A percentile compares a stretch with the other conserved stretches of the same genome.
Conservation (phyloP, 2,888 invertebrate species). For the Caenorhabditis auriculariae region DNA sequence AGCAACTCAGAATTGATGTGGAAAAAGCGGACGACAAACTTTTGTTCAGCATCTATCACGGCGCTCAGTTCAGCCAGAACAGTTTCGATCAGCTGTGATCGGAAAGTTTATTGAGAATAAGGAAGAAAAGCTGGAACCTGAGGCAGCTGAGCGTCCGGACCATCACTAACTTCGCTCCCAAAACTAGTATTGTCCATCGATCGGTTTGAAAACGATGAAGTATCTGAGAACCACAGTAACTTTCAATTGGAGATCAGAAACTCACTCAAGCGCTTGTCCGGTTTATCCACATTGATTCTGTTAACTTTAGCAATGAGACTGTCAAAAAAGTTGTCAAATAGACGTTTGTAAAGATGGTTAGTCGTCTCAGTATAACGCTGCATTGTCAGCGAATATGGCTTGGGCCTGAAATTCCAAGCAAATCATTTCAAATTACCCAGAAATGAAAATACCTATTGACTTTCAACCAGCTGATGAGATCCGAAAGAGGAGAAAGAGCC, state of each 20-base stretch:
- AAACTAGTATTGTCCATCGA: conserved; percentile 23
- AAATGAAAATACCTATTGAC: conserved; percentile 11
- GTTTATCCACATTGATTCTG: neutral
- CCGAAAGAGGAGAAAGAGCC: conserved; percentile 74
- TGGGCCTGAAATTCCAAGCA: conserved; percentile 75
- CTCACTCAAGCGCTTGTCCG: conserved; percentile 18
- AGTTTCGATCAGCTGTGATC: conserved; percentile 74
- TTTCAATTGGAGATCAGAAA: neutral
- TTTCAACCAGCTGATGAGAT: conserved; percentile 54
- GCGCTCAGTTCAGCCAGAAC: conserved; percentile 86
- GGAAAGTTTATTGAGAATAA: neutral
- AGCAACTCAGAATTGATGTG: conserved; percentile 73
- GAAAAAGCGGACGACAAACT: conserved; percentile 89
- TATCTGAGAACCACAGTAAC: conserved; percentile 3
- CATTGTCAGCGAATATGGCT: conserved; percentile 28
- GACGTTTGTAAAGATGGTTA: conserved; percentile 44
- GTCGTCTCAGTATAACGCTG: conserved; percentile 55
- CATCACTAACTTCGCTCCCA: conserved; percentile 20
- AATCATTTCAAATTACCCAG: conserved; percentile 63
- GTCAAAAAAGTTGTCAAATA: conserved; percentile 49
- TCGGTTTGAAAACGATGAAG: conserved; percentile 13
- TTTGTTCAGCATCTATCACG: conserved; percentile 88
- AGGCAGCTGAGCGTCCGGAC: conserved; percentile 16
- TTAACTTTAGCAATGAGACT: conserved; percentile 33
- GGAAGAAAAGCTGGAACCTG: neutral